Base-by-base conservation (phyloP, 2,113 vertebrate species). In the Casuarius casuarius region DNA sequence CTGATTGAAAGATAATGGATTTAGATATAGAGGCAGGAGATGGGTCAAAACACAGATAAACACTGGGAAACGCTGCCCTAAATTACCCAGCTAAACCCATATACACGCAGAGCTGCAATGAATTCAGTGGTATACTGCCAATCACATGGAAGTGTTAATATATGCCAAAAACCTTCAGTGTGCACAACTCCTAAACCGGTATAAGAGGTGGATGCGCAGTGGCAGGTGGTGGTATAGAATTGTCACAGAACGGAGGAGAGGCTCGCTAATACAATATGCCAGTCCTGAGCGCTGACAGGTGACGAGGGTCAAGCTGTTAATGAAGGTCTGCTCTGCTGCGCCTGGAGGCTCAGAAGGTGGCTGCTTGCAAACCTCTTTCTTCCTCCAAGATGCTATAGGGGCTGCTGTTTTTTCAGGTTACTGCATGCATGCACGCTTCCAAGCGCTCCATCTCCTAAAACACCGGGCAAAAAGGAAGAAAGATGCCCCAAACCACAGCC, bases 241-340 rank as follows among this genome's bases (percentile, higher is more conserved):
- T 14, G 51, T 90, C 85, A 87, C 3, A 83, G 94, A 87, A 89
- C 63, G 59, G 2, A 65, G 72, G 83, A 95, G 92, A 89, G 89
- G 70, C 87, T 97, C 75, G 91, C 92, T 95, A 89, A 97, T 95
- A 96, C 90, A 87, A 92, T 87, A 81, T 75, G 95, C 89, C 81
- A 7, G 10, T 89, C 93, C 94, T 84, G 94, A 25, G 1, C 0
- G n/a, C 66, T 94, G 95, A 91, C 93, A 89, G 94, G 95, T 88
- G 96, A 96, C 23, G 6, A 90, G 92, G 95, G 96, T 97, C 96
- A 95, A 25, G 89, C 96, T 95, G 96, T 91, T 97, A 96, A 97
- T 95, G 97, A 97, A 97, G 97, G 92, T 95, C 92, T 95, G 90
- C 89, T 89, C 95, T 40, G 1, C 4, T 84, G 94, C 2, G 72